Evolutionary conservation across 2,113 vertebrate genomes (phyloP).

Genomic region (Chiloscyllium plagiosum): DNA sequence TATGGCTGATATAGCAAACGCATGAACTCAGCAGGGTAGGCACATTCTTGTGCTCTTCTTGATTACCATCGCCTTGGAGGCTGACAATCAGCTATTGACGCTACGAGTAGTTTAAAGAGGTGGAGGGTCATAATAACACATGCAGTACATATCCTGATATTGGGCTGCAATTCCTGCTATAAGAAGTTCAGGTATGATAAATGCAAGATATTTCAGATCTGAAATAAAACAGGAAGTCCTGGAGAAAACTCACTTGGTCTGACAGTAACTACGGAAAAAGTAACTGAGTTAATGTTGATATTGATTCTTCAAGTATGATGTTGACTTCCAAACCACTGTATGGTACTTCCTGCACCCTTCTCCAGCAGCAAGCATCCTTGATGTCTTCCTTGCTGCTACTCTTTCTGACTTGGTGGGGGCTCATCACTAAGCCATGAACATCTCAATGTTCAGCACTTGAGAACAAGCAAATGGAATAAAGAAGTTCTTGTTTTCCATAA

Average conservation of each 20-base stretch:
- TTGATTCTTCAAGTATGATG: not conserved
- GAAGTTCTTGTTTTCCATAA: not conserved
- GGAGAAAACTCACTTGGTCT: too few relatives aligned
- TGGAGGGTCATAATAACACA: not conserved
- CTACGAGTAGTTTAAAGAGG: not conserved
- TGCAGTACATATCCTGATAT: not conserved
- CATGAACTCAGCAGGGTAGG: not conserved
- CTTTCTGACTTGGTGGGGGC: not conserved
- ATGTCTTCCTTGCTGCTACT: not conserved
- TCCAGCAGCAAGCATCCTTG: not conserved
- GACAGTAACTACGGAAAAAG: too few relatives aligned
- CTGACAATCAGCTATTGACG: not conserved
- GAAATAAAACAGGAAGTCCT: too few relatives aligned
- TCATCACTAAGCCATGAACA: not conserved
- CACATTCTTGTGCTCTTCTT: not conserved
- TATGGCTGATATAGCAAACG: too few relatives aligned
- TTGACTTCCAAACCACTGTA: not conserved
- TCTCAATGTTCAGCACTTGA: not conserved
- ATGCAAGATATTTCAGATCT: too few relatives aligned
- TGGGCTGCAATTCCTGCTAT: not conserved
- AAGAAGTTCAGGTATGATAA: not conserved
- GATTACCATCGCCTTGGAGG: not conserved
- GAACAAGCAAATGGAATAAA: not conserved
- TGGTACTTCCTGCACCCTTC: not conserved
- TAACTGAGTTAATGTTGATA: too few relatives aligned